Base-by-base conservation (phyloP, 2,113 vertebrate genomes). In the Calyptomena viridis region DNA sequence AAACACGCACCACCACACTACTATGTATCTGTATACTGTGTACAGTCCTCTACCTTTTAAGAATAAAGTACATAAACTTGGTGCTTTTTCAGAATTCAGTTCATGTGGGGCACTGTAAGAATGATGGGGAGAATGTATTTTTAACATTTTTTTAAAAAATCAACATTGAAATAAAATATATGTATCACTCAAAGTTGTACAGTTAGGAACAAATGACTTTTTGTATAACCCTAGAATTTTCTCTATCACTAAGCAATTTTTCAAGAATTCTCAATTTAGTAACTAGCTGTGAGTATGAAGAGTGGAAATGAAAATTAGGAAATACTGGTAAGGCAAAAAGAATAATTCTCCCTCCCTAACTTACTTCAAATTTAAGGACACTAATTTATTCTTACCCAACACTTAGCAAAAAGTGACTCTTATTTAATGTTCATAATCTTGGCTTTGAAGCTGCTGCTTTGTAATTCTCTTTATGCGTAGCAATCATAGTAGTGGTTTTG, bases 401-500 rank as follows among this genome's bases (percentile, higher is more conserved):
- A 92, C 74, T 94, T 96, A 90, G 67, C 42, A 95, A 91, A 95
- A 97, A 78, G 72, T 22, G 7, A 53, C 44, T 79, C 39, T 62
- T 73, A 90, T 92, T 96, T 96, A 94, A 84, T 96, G 66, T 94
- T 87, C 87, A 86, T 91, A 96, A 96, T 97, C 50, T 82, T 93
- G 86, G 64, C 66, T 96, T 97, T 90, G 93, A 86, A 97, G 73
- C 60, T 89, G 67, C 42, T 87, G 67, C 93, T 94, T 96, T 97
- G 81, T 96, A 95, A 97, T 97, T 97, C 97, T 97, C 95, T 95
- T 66, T 90, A 94, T 1, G 5, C 96, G 94, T 59, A 96, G 87
- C 75, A 97, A 95, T 97, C 95, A 92, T 73, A 94, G 83, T 46
- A 93, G 91, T 81, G 73, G 39, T 94, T 98, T 96, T 97, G 96